A percentile compares a stretch with the other conserved stretches of the same genome.
These are phyloP conservation scores for Malurus elegans DNA, from an alignment of 2,113 vertebrate species.

Conservation along the genomic window DNA sequence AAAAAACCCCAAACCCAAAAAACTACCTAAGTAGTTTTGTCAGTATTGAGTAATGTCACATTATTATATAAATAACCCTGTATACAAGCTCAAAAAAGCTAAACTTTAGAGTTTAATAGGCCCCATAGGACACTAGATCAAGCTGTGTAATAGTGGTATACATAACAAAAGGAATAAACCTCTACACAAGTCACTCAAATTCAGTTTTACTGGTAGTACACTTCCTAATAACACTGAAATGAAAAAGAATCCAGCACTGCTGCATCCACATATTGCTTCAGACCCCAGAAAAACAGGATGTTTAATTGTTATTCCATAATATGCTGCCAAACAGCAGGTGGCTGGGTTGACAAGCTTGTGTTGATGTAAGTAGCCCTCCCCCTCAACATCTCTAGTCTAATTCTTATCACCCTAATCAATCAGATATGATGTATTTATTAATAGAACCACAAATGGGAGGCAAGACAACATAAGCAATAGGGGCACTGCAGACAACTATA, in stretches of 20 bases:
- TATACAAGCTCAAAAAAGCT: constrained; percentile 79
- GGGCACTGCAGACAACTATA: constrained; percentile 78
- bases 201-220: constrained; percentile 72
- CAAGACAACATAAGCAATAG: constrained; percentile 74
- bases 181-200: constrained; percentile 74
- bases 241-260: constrained; percentile 73
- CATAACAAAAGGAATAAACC: constrained; percentile 66
- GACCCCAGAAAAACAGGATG: constrained; percentile 62
- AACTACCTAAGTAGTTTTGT: constrained; percentile 78
- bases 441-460: constrained; percentile 74
- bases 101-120: constrained; percentile 73
- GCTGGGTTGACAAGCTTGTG: constrained; percentile 62
- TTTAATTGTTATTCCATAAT: constrained; percentile 13
- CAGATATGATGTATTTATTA: constrained; percentile 63
- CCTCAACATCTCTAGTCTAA: constrained; percentile 62
- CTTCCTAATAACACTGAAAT: constrained; percentile 77
- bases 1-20: not conserved
- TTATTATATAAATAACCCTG: constrained; percentile 86
- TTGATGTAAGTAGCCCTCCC: constrained; percentile 48
- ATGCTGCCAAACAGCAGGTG: constrained; percentile 40
- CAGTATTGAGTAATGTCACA: constrained; percentile 81
- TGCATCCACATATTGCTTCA: constrained; percentile 77
- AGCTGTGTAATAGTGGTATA: constrained; percentile 73
- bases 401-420: constrained; percentile 66
- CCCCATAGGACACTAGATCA: constrained; percentile 70